A percentile compares a stretch with the other conserved stretches of the same genome.
phyloP scores from a whole-genome alignment of 2,797 vertebrate genomes.

The Galago senegalensis region DNA sequence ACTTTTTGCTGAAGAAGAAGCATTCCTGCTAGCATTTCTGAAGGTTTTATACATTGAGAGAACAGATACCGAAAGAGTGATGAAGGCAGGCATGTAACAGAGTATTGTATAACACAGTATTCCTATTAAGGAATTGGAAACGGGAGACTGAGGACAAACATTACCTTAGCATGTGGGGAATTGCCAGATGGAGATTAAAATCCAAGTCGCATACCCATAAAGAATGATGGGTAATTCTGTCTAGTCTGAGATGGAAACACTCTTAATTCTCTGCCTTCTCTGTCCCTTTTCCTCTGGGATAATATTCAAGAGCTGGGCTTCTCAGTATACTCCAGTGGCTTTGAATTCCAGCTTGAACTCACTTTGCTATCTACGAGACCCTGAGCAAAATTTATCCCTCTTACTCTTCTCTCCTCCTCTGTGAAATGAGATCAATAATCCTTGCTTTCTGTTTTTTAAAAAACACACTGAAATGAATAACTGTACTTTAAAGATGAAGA shows the following conservation, averaged over 20 bases:
- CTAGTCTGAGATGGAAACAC: background rate
- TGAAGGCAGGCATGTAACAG: background rate
- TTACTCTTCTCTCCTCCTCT: background rate
- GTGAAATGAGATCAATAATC: background rate
- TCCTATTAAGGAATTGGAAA: conserved; percentile 15
- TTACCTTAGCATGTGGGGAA: background rate
- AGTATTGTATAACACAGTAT: background rate
- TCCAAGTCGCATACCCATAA: background rate
- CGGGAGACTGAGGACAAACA: background rate
- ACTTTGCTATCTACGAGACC: background rate
- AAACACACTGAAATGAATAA: background rate
- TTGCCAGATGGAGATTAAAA: conserved; percentile 42
- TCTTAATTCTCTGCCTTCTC: background rate
- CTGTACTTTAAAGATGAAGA: background rate
- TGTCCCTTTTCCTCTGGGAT: background rate
- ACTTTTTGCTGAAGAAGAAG: background rate
- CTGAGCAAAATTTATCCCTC: background rate
- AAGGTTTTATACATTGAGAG: conserved; percentile 7
- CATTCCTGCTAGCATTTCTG: background rate
- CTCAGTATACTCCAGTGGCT: rapidly evolving
- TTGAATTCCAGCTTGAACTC: background rate
- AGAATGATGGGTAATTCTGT: background rate
- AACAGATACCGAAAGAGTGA: background rate
- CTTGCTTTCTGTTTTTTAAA: background rate
- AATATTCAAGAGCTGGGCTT: background rate